Evolutionary conservation across 1,140 invertebrate species (phyloP).

Genomic region (Ceratosolen fusciceps): DNA sequence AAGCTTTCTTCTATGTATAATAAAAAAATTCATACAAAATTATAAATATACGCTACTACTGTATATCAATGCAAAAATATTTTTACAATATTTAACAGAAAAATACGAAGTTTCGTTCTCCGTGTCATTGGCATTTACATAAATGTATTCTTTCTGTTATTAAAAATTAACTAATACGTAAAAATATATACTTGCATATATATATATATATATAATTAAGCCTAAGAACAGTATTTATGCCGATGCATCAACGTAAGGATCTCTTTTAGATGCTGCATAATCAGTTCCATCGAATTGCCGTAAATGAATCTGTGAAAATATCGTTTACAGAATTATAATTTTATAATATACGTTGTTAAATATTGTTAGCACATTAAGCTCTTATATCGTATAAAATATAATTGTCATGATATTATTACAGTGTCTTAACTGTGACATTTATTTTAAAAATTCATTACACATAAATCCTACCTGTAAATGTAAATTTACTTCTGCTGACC

Average conservation of each 20-base stretch:
- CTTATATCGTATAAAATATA: no score
- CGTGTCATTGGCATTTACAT: background rate
- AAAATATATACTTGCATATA: background rate
- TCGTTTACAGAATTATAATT: background rate
- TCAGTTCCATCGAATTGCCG: slow-evolving; percentile 74
- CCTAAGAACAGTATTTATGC: slow-evolving; percentile 7
- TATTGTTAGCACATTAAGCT: no score
- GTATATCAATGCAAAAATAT: background rate
- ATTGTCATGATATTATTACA: no score
- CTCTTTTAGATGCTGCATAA: slow-evolving; percentile 60
- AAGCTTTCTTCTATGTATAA: background rate
- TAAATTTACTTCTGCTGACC: slow-evolving; percentile 91
- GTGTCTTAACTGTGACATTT: no score
- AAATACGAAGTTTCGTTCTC: background rate
- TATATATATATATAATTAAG: slow-evolving; percentile 12
- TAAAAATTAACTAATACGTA: background rate
- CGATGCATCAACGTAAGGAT: slow-evolving; percentile 14
- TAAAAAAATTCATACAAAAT: background rate
- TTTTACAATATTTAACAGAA: background rate
- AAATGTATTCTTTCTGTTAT: background rate
- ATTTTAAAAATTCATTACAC: no score
- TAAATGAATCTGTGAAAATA: slow-evolving; percentile 72
- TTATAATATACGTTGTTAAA: no score
- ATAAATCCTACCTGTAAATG: slow-evolving; percentile 83
- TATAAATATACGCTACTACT: slow-evolving; percentile 7